These are phyloP conservation scores for Semotilus atromaculatus DNA, from an alignment of 2,797 vertebrate genomes.

Conservation along the genomic window DNA sequence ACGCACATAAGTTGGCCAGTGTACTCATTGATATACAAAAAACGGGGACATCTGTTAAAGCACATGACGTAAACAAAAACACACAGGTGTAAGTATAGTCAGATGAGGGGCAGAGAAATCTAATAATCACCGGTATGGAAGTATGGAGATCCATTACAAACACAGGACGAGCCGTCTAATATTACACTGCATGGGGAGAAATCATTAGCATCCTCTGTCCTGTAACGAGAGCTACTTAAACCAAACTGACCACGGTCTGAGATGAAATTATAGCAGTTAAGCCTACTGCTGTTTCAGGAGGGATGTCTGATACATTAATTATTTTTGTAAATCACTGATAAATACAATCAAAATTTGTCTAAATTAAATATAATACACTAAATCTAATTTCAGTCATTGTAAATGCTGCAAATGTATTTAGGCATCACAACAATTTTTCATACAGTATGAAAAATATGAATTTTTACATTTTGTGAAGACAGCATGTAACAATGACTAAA, in stretches of 20 bases:
- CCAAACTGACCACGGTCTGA: not conserved
- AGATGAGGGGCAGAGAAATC: conserved; percentile 6
- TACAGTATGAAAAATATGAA: not conserved
- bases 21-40: conserved; percentile 3
- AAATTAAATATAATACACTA: not conserved
- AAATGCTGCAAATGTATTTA: not conserved
- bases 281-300: not conserved
- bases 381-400: not conserved
- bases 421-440: not conserved
- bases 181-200: conserved; percentile 43
- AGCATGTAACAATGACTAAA: not conserved
- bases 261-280: not conserved
- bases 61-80: not conserved
- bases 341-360: not conserved
- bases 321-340: not conserved
- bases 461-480: conserved; percentile 1
- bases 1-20: not conserved
- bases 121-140: conserved; percentile 34
- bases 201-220: conserved; percentile 47
- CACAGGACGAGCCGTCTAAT: conserved; percentile 19
- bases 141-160: conserved; percentile 35
- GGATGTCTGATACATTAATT: not conserved
- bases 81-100: conserved; percentile 7
- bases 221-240: conserved; percentile 23
- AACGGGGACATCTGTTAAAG: not conserved